Evolutionary conservation across 2,113 vertebrate genomes (phyloP).

Genomic region (Gulo gulo): DNA sequence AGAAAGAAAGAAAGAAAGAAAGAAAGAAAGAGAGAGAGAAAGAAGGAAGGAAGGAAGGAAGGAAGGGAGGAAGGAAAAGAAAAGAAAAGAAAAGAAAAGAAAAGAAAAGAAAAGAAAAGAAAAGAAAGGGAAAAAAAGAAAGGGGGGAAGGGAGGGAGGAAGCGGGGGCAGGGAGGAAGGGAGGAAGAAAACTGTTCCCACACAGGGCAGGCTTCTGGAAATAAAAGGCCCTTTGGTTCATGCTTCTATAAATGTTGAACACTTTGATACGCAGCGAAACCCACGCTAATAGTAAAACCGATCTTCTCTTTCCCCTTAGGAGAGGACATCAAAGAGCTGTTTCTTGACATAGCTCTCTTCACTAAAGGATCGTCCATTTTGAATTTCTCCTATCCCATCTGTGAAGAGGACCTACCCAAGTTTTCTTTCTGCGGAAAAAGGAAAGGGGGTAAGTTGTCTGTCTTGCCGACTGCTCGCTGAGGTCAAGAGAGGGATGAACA

Average conservation of each 20-base stretch:
- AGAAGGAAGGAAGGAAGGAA: too few relatives aligned
- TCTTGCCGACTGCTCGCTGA: neutral
- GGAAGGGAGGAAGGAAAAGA: too few relatives aligned
- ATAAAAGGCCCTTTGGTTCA: neutral
- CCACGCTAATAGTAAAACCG: neutral
- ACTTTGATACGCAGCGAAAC: neutral
- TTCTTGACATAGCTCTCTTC: slow-evolving; percentile 40
- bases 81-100: too few relatives aligned
- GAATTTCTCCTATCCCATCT: slow-evolving; percentile 74
- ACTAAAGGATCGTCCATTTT: slow-evolving; percentile 61
- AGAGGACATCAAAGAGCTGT: slow-evolving; percentile 76
- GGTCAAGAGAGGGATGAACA: neutral
- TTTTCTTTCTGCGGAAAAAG: slow-evolving; percentile 84
- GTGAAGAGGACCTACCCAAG: slow-evolving; percentile 48
- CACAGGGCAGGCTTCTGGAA: neutral
- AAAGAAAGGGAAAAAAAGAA: too few relatives aligned
- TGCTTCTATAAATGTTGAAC: neutral
- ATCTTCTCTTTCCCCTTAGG: slow-evolving; percentile 70
- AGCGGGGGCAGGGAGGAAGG: neutral
- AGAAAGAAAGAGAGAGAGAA: too few relatives aligned
- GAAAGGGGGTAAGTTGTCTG: slow-evolving; percentile 84
- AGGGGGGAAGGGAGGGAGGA: too few relatives aligned
- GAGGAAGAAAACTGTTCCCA: neutral
- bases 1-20: rapidly evolving
- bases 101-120: too few relatives aligned